These are phyloP conservation scores for Aplidium turbinatum DNA, from an alignment of 23 tunicate genomes.

Conservation along the genomic window DNA sequence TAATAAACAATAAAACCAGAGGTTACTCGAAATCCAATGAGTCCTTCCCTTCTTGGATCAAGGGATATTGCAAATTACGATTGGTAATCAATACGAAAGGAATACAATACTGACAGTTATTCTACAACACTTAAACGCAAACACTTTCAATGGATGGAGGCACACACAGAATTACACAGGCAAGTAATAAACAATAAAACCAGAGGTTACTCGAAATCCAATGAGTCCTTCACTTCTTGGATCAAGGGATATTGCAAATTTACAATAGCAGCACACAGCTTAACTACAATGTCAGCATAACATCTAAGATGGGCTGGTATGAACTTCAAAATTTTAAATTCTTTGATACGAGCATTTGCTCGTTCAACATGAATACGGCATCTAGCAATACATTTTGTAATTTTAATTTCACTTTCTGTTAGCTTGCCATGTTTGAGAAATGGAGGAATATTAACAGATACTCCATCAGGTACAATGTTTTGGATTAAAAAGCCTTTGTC, in stretches of 20 bases:
- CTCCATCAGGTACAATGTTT: conserved; percentile 4
- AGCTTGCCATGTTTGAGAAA: conserved; percentile 12
- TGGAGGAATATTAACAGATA: background rate
- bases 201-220: no score
- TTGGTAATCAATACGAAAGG: no score
- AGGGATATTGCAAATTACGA: no score
- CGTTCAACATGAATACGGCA: conserved; percentile 16
- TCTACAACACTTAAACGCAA: no score
- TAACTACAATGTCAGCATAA: background rate
- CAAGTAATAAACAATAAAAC: no score
- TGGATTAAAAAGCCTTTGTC: conserved; percentile 10
- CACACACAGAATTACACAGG: no score
- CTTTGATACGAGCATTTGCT: conserved; percentile 3
- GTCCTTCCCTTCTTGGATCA: no score
- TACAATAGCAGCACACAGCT: conserved; percentile 4
- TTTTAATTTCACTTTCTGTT: background rate
- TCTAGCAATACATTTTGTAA: conserved; percentile 2
- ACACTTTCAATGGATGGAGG: no score
- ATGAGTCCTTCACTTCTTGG: no score
- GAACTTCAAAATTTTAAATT: conserved; percentile 1
- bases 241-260: conserved; percentile 7
- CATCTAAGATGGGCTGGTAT: background rate
- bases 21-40: no score
- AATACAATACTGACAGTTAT: no score
- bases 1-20: no score